Base-by-base conservation (phyloP, 1,140 invertebrate species). In the Psilanteris sp. region DNA sequence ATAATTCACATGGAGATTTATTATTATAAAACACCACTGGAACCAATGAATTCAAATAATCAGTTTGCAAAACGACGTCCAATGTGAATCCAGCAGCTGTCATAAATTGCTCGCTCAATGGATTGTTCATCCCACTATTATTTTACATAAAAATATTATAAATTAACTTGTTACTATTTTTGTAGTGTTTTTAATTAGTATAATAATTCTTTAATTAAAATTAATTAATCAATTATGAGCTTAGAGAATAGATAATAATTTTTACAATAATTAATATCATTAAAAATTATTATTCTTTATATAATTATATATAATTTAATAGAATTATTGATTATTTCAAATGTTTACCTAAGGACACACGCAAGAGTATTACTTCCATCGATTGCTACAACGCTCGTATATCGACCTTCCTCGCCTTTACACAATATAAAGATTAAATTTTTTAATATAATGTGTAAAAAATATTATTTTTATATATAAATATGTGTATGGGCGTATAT, bases 311-410 rank as follows among this genome's bases (percentile, higher is more conserved):
- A n/a, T n/a, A n/a, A n/a, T n/a, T n/a, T n/a, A n/a, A n/a, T n/a
- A n/a, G n/a, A n/a, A n/a, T 20, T 46, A 44, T 37, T 14, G 22
- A 74, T 50, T 43, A 27, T 8, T 3, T 41, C 4, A 68, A 54
- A 44, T 77, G 90, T 91, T 90, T 85, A 95, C 93, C 91, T 92
- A 57, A 93, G 90, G 24, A 93, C 85, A 13, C 92, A 92, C 6
- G 93, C 91, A 83, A 94, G 94, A 13, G 91, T 88, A 80, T 94
- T 93, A 78, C 90, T 85, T 54, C 88, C 87, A 85, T 94, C 93
- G 39, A 92, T 90, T 43, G 91, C 91, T 32, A 91, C 90, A 8
- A 94, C 87, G 54, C 90, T 91, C 5, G 90, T 90, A 16, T 90
- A 89, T 43, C 88, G 89, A 73, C 89, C 89, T 71, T 84, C 86